Evolutionary conservation across 2,797 vertebrate species (phyloP).

Genomic region (Alectoris magna): DNA sequence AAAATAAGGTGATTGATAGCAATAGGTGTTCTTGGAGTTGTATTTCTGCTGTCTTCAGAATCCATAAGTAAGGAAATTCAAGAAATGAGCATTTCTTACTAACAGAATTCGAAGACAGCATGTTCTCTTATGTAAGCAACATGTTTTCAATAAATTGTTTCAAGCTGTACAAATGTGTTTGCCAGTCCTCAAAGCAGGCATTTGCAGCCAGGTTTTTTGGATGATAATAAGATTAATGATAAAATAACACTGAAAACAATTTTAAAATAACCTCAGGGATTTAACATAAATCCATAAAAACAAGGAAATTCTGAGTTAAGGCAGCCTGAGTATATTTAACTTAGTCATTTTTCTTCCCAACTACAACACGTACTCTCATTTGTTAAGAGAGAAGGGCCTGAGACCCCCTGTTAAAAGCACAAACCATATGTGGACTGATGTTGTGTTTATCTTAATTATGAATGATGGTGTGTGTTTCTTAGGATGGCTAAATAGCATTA

Average conservation of each 20-base stretch:
- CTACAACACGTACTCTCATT: not conserved
- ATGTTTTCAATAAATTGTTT: conserved; percentile 65
- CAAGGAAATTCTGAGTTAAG: conserved; percentile 45
- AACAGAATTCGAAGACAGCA: conserved; percentile 13
- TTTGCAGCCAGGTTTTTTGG: conserved; percentile 55
- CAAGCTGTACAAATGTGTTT: conserved; percentile 61
- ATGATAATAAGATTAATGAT: conserved; percentile 62
- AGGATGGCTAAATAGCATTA: not conserved
- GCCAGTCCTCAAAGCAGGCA: conserved; percentile 58
- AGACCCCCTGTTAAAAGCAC: not conserved
- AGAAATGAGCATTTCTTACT: conserved; percentile 32
- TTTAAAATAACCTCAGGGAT: conserved; percentile 49
- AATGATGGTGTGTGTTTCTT: not conserved
- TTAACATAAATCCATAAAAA: conserved; percentile 48
- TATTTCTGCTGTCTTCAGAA: not conserved
- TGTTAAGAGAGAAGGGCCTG: not conserved
- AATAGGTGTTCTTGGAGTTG: not conserved
- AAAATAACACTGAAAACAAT: conserved; percentile 55
- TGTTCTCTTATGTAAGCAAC: conserved; percentile 53
- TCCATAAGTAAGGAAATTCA: not conserved
- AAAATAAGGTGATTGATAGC: not conserved
- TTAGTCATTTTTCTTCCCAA: conserved; percentile 34
- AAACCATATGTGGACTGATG: not conserved
- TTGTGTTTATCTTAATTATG: conserved; percentile 27
- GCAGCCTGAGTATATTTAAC: conserved; percentile 10